These are phyloP conservation scores for Nemoura dubitans DNA, from an alignment of 2,888 invertebrate genomes.

Conservation along the genomic window DNA sequence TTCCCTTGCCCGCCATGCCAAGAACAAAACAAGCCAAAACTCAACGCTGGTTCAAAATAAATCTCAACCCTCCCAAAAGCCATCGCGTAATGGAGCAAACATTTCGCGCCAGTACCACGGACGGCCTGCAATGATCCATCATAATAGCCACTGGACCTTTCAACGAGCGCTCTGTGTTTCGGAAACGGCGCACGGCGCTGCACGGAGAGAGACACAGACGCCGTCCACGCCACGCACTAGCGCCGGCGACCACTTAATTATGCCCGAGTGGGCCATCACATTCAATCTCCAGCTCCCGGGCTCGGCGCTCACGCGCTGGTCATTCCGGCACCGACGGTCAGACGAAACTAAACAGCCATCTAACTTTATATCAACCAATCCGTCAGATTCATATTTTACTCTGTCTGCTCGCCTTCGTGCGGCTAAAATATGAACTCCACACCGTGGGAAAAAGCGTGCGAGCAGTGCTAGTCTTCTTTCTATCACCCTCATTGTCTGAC, in stretches of 20 bases:
- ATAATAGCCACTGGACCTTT: not conserved
- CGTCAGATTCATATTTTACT: constrained; percentile 19
- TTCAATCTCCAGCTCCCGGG: not conserved
- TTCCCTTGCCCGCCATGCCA: not conserved
- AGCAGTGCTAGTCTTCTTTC: not conserved
- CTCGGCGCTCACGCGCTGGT: not conserved
- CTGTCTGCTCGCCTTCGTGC: not conserved
- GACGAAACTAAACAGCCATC: not conserved
- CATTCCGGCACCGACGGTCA: not conserved
- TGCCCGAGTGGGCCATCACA: constrained; percentile 7
- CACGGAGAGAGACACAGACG: too few relatives aligned
- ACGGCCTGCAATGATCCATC: not conserved
- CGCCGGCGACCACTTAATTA: not conserved
- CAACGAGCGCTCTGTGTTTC: not conserved
- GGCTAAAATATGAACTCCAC: not conserved
- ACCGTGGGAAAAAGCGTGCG: constrained; percentile 28
- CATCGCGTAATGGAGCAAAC: not conserved
- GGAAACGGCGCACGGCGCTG: not conserved
- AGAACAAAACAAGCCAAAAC: not conserved
- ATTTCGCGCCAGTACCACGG: not conserved
- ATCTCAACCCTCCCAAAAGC: not conserved
- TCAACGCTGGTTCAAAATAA: not conserved
- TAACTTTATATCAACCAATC: not conserved
- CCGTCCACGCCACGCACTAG: not conserved
- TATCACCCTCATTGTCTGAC: constrained; percentile 26